Conservation (phyloP, 2,797 vertebrate genomes). For the Thamnophis elegans region DNA sequence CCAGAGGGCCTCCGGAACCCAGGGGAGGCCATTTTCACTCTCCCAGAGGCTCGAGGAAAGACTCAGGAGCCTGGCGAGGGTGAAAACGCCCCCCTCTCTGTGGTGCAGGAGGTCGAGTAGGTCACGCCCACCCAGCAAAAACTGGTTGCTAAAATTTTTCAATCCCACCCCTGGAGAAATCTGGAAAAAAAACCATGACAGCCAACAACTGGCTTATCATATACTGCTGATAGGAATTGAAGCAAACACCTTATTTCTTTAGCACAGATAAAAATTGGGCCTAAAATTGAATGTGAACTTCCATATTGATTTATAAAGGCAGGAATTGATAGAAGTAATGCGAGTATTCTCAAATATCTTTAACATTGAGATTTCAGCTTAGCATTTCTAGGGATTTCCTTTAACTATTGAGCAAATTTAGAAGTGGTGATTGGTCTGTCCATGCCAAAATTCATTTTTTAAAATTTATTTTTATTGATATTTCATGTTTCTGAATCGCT, state of each 20-base stretch:
- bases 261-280: background rate
- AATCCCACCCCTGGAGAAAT: too few relatives aligned
- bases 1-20: too few relatives aligned
- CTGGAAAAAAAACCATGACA: background rate
- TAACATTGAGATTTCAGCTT: background rate
- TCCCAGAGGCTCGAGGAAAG: too few relatives aligned
- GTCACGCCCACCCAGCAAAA: too few relatives aligned
- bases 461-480: background rate
- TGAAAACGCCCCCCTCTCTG: too few relatives aligned
- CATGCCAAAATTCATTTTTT: background rate
- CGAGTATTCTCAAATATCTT: background rate
- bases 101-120: too few relatives aligned
- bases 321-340: background rate
- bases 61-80: too few relatives aligned
- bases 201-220: background rate
- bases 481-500: background rate
- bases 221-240: background rate
- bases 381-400: background rate
- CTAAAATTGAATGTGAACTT: background rate
- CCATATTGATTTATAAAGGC: background rate
- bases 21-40: too few relatives aligned
- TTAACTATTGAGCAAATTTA: background rate
- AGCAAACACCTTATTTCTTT: background rate
- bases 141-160: too few relatives aligned
- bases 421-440: background rate